Percentiles rank a stretch among this genome's conserved stretches.
These are phyloP conservation scores for Harmothoe impar DNA, from an alignment of 2,888 invertebrate genomes.

Conservation along the genomic window DNA sequence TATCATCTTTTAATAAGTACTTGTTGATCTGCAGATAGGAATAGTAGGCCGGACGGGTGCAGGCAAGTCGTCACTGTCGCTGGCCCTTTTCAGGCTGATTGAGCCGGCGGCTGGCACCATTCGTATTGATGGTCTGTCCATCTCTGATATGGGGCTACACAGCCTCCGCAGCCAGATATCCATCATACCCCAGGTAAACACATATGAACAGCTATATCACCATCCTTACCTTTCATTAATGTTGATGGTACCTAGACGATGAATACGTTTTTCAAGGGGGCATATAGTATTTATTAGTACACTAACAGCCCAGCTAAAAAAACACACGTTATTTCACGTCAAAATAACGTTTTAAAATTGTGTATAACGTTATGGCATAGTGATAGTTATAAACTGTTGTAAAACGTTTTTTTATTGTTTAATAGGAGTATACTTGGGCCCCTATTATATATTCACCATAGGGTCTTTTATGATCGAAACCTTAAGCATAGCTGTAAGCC, in stretches of 20 bases:
- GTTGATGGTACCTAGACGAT: no score
- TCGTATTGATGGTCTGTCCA: constrained; percentile 75
- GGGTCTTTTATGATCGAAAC: no score
- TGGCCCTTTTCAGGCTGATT: constrained; percentile 78
- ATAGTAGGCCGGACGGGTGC: constrained; percentile 80
- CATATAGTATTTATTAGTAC: neutral
- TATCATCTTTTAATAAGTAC: no score
- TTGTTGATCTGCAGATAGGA: constrained; percentile 73
- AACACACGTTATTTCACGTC: no score
- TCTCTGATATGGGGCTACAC: constrained; percentile 71
- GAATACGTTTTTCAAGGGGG: no score
- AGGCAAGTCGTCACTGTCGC: constrained; percentile 78
- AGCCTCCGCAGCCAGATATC: constrained; percentile 76
- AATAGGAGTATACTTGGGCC: no score
- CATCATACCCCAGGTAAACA: constrained; percentile 76
- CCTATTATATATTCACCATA: no score
- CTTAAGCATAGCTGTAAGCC: no score
- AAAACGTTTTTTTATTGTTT: no score
- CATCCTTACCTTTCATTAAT: neutral
- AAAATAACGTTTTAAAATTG: no score
- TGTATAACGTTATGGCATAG: neutral
- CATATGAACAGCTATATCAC: no score
- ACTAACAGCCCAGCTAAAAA: neutral
- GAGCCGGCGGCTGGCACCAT: constrained; percentile 77
- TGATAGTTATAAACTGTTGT: no score